Evolutionary conservation across 2,888 invertebrate species (phyloP), one percentile per base, ranked within the genome.

Genomic region (Orthosia cruda): DNA sequence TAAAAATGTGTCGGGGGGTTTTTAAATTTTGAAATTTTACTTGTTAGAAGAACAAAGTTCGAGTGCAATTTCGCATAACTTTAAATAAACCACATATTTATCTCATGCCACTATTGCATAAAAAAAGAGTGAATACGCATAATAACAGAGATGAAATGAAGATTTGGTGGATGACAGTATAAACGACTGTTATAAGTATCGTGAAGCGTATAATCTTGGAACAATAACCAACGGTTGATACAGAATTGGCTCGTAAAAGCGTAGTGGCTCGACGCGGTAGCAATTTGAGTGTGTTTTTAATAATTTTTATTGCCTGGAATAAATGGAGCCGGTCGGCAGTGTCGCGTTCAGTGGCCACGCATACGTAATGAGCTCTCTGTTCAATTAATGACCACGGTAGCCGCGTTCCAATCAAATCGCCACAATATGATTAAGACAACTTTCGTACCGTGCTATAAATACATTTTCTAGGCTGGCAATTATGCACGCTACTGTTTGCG

Each of bases 311-410:
- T 90, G 87, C 49, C 63, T 85, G 81, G 86, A 88, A 89, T 90
- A 88, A 90, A 89, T 83, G 88, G 72, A 89, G 87, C 83, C 89
- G 88, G 89, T 89, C 86, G 81, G 76, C 83, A 84, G 89, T 89
- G 91, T 89, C 91, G 89, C 90, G 87, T 77, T 40, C 40, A 40
- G 40, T 90, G 90, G 85, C 89, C 84, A 84, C 90, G 76, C 94
- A 95, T 95, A 93, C 89, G 74, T 91, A 94, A 95, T 94, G 91
- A 94, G 91, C 89, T 92, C 92, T 91, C 91, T 89, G 92, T 89
- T 87, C 85, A 91, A 91, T 91, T 91, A 91, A 91, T 90, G 89
- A 86, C 86, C 83, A 84, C 89, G 89, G 93, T 90, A 92, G 92
- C 89, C 80, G 84, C 74, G 88, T 84, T 87, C 90, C 93, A 93